Evolutionary conservation across 2,797 vertebrate species (phyloP), one percentile per base, ranked within the genome.

Genomic region (Dermochelys coriacea): DNA sequence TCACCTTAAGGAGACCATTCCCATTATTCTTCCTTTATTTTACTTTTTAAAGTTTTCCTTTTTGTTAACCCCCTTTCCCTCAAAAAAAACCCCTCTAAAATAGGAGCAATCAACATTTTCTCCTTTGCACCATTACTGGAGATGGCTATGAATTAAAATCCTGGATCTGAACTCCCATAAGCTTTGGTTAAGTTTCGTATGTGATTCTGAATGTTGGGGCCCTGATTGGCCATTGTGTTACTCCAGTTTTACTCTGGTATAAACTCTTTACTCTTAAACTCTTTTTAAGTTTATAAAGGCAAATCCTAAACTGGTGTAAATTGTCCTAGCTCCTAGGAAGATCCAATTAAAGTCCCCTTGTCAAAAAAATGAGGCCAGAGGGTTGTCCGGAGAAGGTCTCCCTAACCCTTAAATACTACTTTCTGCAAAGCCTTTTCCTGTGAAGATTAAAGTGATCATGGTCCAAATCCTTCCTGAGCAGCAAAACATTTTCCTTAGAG

Each of bases 371-470:
- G 2, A 55, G 61, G 21, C 2, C 82, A 84, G 78, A 2, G 0
- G 2, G 0, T 0, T 71, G 2, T 0, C 59, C 1, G 37, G 23
- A 57, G 61, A 91, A 61, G 34, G 79, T 9, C 4, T 86, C 77
- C 61, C 80, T 45, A 82, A 3, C 45, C 68, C 64, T 81, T 57
- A 85, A 27, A 29, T 68, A 11, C 4, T n/a, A 2, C 4, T 88
- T 74, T 57, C 68, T 80, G 25, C 6, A 68, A 79, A 91, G 8
- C n/a, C 2, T 78, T 71, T 50, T 81, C 5, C 77, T 93, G 25
- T 25, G 41, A 49, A 47, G 23, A 47, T 37, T 80, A 16, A 34
- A 3, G 15, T 61, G 37, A 5, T 4, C 88, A 84, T 81, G 8
- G 9, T n/a, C 4, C 3, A 59, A 52, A 41, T 81, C 12, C 16